Evolutionary conservation across 2,888 invertebrate species (phyloP), one percentile per base, ranked within the genome.

Genomic region (Xylophagus ater): DNA sequence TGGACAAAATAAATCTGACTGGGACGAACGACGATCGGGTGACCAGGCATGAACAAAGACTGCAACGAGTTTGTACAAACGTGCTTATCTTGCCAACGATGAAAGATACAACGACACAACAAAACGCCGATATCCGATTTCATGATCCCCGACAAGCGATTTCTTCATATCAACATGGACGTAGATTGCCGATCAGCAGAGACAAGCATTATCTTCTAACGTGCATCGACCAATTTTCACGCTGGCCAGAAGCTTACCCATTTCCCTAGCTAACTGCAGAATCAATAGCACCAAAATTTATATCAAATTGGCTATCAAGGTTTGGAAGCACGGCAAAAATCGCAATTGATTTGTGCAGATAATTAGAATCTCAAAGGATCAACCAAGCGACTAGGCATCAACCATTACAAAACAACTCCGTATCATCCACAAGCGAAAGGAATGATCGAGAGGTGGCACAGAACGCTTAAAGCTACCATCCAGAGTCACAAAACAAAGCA

Each of bases 271-370:
- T 42, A 15, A 37, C 25, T 8, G 43, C 43, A 8, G 37, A 37
- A 21, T 46, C 44, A 3, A 35, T 49, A 12, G 59, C 41, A 34
- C 25, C 18, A 34, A 37, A 30, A 18, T 15, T 46, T 5, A 24
- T 44, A 7, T 17, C 26, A 17, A 17, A 14, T 12, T 46, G 37
- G 44, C 41, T 44, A 10, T 15, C 41, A 13, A 24, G 40, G 10
- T 46, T 41, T 34, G 41, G 46, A 7, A 18, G 34, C 25, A 39
- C 46, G 6, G 10, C 23, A 2, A 39, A 20, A 6, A n/a, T n/a
- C n/a, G n/a, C n/a, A n/a, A n/a, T n/a, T n/a, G 41, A 37, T 13
- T 8, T 12, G 3, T 31, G 36, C 5, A 37, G 50, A 19, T 36
- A 41, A 32, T 41, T 41, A 10, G 36, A 41, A 21, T 25, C 25